Base-by-base conservation (phyloP, 2,888 invertebrate genomes). In the Nymphalis urticae region DNA sequence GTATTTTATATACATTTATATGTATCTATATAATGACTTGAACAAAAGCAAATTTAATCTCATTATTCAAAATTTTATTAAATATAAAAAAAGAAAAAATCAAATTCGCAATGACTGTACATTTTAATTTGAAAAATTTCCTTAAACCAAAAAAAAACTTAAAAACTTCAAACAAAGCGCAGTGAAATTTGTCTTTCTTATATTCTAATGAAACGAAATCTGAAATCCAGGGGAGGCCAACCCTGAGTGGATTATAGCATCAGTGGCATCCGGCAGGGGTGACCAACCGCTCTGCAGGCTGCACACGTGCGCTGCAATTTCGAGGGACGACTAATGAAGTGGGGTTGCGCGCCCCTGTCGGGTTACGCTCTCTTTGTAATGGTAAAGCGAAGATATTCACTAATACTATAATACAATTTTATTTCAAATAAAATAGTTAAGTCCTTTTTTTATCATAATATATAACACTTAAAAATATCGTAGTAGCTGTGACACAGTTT, bases 301-400 rank as follows among this genome's bases (percentile, higher is more conserved):
- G 81, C 86, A 81, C 91, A 90, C 91, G 90, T 88, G 88, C 86
- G 83, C 76, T 82, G 82, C 54, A 56, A 56, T 56, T 56, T 56
- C 54, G 54, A 56, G 84, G 88, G 88, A 79, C 75, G 77, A 76
- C 83, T 89, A 90, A 90, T 90, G 89, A 92, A 90, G 89, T 85
- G 84, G 89, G 91, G 89, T 83, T 79, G 79, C 76, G 79, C 84
- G 78, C 87, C 89, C 88, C 85, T 85, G 58, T 13, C 36, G 80
- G 69, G 13, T 36, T n/a, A 16, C 36, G 54, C 21, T 54, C 17
- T 32, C 32, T 17, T 48, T 62, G 53, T 66, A 62, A 58, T 24
- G 56, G 56, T 3, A 24, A 62, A 64, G 62, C 64, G 24, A 61
- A n/a, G 27, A 54, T 42, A 51, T 58, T 6, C 56, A 53, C 24